phyloP scores from a whole-genome alignment of 1,140 invertebrate species.

The Polypedilum pembai region DNA sequence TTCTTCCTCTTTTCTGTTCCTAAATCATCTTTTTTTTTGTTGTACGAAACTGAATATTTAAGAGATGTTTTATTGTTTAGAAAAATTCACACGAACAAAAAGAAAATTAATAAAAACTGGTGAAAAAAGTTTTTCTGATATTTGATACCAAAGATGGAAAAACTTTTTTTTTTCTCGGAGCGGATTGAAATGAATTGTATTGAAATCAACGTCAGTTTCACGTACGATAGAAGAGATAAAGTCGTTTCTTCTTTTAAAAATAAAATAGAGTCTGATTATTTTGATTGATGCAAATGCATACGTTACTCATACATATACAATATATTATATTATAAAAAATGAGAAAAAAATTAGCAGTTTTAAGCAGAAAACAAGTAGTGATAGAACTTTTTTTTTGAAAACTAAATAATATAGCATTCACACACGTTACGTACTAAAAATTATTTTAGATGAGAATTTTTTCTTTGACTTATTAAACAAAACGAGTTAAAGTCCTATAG shows the following conservation, averaged over 20 bases:
- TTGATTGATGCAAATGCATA: background rate
- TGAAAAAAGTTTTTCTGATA: background rate
- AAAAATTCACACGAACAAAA: no score
- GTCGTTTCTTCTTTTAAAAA: no score
- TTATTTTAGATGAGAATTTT: slow-evolving; percentile 6
- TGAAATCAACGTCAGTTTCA: no score
- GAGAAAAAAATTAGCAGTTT: slow-evolving; percentile 2
- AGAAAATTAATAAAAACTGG: no score
- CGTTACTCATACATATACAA: slow-evolving; percentile 18
- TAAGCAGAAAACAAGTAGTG: slow-evolving; percentile 1
- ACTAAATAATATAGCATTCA: slow-evolving; percentile 1
- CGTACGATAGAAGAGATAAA: no score
- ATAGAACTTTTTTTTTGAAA: background rate
- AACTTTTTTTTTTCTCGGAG: background rate
- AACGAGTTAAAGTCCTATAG: background rate
- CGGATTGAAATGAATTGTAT: no score
- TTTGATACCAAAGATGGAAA: slow-evolving; percentile 7
- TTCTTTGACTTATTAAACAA: background rate
- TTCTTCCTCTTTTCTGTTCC: no score
- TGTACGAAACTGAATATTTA: no score
- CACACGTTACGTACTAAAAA: slow-evolving; percentile 17
- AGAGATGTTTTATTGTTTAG: no score
- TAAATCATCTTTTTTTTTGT: no score
- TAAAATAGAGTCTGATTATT: slow-evolving; percentile 6
- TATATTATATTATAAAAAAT: background rate